A percentile compares a stretch with the other conserved stretches of the same genome.
Evolutionary conservation across 2,888 invertebrate genomes (phyloP).

Genomic region (Mongoloraphidia duomilia): DNA sequence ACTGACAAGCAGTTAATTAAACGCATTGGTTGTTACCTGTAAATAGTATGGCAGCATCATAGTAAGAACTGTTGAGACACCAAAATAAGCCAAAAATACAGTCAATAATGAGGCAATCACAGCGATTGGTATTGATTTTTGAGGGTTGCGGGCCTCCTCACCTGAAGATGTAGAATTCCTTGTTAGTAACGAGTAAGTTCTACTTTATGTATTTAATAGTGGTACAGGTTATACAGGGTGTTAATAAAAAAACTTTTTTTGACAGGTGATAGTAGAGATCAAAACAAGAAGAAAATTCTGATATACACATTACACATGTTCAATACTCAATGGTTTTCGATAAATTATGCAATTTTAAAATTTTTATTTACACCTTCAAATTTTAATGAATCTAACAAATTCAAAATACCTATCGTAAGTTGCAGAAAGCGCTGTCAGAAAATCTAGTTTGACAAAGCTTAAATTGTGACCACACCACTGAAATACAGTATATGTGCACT

Average conservation of each 20-base stretch:
- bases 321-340: no score
- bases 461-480: no score
- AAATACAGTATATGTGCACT: no score
- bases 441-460: no score
- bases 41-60: constrained; percentile 72
- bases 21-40: constrained; percentile 35
- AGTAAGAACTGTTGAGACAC: constrained; percentile 77
- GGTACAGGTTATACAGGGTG: background rate
- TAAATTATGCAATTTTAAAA: no score
- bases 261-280: no score
- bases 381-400: no score
- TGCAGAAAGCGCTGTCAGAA: no score
- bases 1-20: background rate
- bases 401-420: no score
- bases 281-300: background rate
- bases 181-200: background rate
- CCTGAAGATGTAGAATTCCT: constrained; percentile 32
- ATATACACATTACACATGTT: no score
- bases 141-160: constrained; percentile 81
- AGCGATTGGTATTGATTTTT: constrained; percentile 76
- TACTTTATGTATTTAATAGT: background rate
- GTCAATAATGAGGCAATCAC: constrained; percentile 70
- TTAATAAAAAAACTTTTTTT: background rate
- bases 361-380: no score
- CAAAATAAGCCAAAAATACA: constrained; percentile 81